Base-by-base conservation (phyloP, 2,797 vertebrate genomes). In the Danio jaintianensis region DNA sequence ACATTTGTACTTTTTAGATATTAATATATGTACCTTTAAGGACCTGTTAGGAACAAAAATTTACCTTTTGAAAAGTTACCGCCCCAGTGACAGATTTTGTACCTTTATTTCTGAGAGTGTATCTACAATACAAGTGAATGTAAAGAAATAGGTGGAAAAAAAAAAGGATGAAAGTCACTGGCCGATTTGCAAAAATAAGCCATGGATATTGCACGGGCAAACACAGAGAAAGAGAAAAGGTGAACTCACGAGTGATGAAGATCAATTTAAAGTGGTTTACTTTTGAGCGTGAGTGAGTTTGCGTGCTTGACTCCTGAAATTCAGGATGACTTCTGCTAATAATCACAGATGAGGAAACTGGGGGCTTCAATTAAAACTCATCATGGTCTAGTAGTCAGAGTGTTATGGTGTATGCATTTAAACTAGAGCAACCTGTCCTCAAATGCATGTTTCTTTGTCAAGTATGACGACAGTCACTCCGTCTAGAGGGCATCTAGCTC, bases 321-420 rank as follows among this genome's bases (percentile, higher is more conserved):
- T 69, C 55, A 16, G 29, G 48, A 61, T 36, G 53, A 40, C 66
- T 70, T 78, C 58, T 59, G 55, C 43, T 61, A 36, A 63, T 72
- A 63, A 79, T 79, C 58, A 64, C 78, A 72, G 40, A 71, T 79
- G 68, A 71, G 58, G 20, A 62, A 62, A 53, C 38, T 18, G 53
- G 38, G 18, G 40, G 15, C 36, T 53, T 38, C 62, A 72, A 79
- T 79, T 72, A 79, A 53, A 79, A 43, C 11, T 1, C 29, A 18
- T 63, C 58, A 72, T 42, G 68, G 67, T 79, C 68, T 79, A 11
- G 77, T 62, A 79, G 58, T 62, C 67, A 42, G 45, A 6, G 4
- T 13, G 12, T 55, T 64, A 79, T 63, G 58, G 68, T 36, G 6
- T 63, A 36, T 55, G 58, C 68, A 63, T 79, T 79, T 47, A 55